Conservation (phyloP, 2,797 vertebrate genomes). For the Melanotaenia nigrans region DNA sequence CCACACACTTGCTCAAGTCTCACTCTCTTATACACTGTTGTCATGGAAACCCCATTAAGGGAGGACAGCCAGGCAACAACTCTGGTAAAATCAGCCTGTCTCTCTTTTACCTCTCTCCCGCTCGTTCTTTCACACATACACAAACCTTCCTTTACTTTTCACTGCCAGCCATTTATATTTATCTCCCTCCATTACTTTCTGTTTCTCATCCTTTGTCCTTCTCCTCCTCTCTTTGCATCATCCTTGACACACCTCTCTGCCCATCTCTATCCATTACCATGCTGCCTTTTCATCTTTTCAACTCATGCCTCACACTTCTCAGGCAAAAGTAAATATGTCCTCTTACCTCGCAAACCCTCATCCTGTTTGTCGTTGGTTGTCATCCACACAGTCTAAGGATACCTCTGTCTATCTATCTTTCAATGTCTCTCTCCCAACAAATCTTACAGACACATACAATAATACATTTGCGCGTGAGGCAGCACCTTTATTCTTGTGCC, state of each 20-base stretch:
- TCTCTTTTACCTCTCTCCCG: constrained; percentile 60
- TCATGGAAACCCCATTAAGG: constrained; percentile 87
- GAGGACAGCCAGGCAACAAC: constrained; percentile 82
- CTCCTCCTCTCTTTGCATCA: constrained; percentile 68
- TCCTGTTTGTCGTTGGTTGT: constrained; percentile 55
- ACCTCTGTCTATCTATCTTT: constrained; percentile 5
- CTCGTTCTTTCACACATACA: constrained; percentile 45
- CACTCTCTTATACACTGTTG: constrained; percentile 82
- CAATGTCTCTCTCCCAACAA: constrained; percentile 10
- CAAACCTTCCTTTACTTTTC: constrained; percentile 62
- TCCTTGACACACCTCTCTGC: constrained; percentile 62
- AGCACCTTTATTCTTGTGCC: constrained; percentile 70
- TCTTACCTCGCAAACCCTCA: constrained; percentile 54
- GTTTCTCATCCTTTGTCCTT: constrained; percentile 68
- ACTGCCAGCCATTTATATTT: constrained; percentile 69
- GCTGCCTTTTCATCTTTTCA: constrained; percentile 68
- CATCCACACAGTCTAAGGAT: constrained; percentile 46
- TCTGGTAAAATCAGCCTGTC: constrained; percentile 79
- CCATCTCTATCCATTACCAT: constrained; percentile 64
- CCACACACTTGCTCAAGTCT: constrained; percentile 71
- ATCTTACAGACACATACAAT: constrained; percentile 30
- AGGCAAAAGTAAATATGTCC: constrained; percentile 73
- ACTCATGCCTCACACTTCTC: constrained; percentile 56
- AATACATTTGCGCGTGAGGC: constrained; percentile 71
- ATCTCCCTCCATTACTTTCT: constrained; percentile 74